Evolutionary conservation across 2,113 vertebrate genomes (phyloP).

Genomic region (Albula glossodonta): DNA sequence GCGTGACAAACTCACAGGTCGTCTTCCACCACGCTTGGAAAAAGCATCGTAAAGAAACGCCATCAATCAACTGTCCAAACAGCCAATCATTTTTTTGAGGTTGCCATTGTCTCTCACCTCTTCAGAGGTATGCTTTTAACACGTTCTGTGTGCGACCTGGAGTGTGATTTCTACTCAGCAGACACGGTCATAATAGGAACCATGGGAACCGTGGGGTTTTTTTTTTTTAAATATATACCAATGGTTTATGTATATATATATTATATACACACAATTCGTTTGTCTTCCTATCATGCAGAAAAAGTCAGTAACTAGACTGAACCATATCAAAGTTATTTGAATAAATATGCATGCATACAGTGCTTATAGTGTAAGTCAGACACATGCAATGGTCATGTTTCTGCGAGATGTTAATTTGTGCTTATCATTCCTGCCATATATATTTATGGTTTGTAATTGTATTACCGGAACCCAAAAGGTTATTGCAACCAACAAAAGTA

Average conservation of each 20-base stretch:
- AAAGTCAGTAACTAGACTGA: not conserved
- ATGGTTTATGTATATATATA: constrained; percentile 53
- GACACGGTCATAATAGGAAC: not conserved
- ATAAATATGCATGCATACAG: not conserved
- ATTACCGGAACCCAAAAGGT: constrained; percentile 47
- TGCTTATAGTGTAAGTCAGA: not conserved
- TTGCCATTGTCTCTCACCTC: not conserved
- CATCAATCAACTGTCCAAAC: constrained; percentile 7
- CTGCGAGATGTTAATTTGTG: not conserved
- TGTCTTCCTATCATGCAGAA: not conserved
- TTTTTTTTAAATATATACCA: constrained; percentile 44
- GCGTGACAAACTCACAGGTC: not conserved
- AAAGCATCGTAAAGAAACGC: not conserved
- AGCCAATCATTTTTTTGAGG: not conserved
- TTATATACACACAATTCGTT: not conserved
- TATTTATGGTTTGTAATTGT: constrained; percentile 53
- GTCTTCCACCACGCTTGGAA: not conserved
- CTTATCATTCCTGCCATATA: constrained; percentile 25
- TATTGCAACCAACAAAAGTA: constrained; percentile 38
- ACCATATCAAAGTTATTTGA: not conserved
- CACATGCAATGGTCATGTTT: not conserved
- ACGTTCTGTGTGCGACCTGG: not conserved
- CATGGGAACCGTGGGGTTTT: not conserved
- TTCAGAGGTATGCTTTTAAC: not conserved
- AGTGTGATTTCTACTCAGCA: not conserved